Conservation (phyloP, 2,797 vertebrate species). For the Borostomias antarcticus region DNA sequence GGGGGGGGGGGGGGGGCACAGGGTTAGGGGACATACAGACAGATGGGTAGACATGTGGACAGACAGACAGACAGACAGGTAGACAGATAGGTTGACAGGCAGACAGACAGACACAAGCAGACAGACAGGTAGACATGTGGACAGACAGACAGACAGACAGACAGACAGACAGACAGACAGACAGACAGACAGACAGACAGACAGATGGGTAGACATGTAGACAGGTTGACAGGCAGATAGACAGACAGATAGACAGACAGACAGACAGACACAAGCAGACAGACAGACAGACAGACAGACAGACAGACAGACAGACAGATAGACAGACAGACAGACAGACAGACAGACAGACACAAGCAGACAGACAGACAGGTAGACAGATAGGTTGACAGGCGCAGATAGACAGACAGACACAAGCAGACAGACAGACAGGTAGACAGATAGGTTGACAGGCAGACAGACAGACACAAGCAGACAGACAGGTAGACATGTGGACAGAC, state of each 20-base stretch:
- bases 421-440: slow-evolving; percentile 13
- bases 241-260: too few species aligned
- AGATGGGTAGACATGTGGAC: neutral
- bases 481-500: too few species aligned
- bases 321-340: neutral
- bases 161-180: neutral
- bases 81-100: neutral
- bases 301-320: neutral
- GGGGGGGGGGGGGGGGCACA: neutral
- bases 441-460: too few species aligned
- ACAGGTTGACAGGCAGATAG: too few species aligned
- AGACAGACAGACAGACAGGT: neutral
- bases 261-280: neutral
- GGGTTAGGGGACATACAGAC: slow-evolving; percentile 4
- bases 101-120: neutral
- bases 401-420: neutral
- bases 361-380: neutral
- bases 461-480: too few species aligned
- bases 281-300: too few species aligned
- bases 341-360: neutral
- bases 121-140: neutral
- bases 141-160: neutral
- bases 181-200: slow-evolving; percentile 8
- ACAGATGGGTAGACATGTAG: neutral
- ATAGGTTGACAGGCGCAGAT: too few species aligned